Base-by-base conservation (phyloP, 2,113 vertebrate species). In the Willisornis vidua region DNA sequence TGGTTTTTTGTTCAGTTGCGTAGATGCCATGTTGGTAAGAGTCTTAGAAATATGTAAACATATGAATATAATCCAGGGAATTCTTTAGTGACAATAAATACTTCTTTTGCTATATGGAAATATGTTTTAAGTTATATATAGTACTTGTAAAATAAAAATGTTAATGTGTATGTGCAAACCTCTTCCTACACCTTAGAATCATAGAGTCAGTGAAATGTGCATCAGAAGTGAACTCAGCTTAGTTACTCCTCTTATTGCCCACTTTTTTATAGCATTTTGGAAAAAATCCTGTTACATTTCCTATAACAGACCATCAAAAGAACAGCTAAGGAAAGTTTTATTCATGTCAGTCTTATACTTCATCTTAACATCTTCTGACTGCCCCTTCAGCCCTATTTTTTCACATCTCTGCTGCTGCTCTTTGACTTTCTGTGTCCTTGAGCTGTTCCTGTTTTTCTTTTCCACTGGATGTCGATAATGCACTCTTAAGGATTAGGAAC, bases 401-500 rank as follows among this genome's bases (percentile, higher is more conserved):
- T 62, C 39, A 24, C n/a, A 26, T 51, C 29, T 55, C 14, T 89
- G 29, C 54, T 90, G 45, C 62, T 85, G 7, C n/a, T 15, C 76
- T 12, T 7, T 88, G 5, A 2, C 17, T 80, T 90, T 48, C 26
- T 2, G 1, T 83, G 37, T 58, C 63, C 23, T 74, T 96, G 76
- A 80, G 19, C n/a, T 66, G 22, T 63, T 84, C 31, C 22, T 88
- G 20, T 31, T 62, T 61, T 83, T 41, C 5, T 84, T 74, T 74
- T 71, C 58, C 20, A 5, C 7, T 74, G 77, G 7, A 5, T 84
- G 26, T 85, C 72, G 61, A 20, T 54, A 70, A 15, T 33, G 23
- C 10, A 18, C 12, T 48, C 3, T 0, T 0, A 1, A 28, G 45
- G 31, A 29, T 72, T 78, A 58, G 31, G 28, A 88, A 3, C 14